A percentile compares a stretch with the other conserved stretches of the same genome.
phyloP scores from a whole-genome alignment of 2,113 vertebrate genomes.

The Peromyscus maniculatus region DNA sequence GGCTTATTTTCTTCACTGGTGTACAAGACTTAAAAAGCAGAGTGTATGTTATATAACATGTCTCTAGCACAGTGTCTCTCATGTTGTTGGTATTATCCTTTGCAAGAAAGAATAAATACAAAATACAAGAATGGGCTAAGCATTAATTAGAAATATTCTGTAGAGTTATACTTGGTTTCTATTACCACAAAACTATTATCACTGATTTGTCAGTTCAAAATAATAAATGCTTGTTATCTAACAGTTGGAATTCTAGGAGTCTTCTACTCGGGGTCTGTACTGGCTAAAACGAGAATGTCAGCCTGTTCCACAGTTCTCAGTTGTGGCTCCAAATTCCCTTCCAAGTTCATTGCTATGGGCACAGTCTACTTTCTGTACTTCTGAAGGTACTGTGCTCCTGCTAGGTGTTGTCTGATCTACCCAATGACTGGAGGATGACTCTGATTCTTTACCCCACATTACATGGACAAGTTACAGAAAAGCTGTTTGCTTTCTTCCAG shows the following conservation, averaged over 20 bases:
- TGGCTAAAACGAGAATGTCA: not conserved
- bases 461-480: accelerated
- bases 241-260: not conserved
- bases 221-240: not conserved
- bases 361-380: not conserved
- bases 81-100: not conserved
- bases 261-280: not conserved
- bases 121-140: not conserved
- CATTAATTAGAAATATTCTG: not conserved
- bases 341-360: accelerated
- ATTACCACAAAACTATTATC: not conserved
- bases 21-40: not conserved
- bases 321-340: not conserved
- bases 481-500: not conserved
- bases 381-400: accelerated
- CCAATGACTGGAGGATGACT: not conserved
- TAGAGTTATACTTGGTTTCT: not conserved
- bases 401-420: not conserved
- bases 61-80: not conserved
- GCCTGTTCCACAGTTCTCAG: not conserved
- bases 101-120: not conserved
- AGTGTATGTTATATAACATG: not conserved
- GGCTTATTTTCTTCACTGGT: not conserved
- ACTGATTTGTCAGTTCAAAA: not conserved
- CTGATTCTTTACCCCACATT: not conserved